Evolutionary conservation across 1,140 invertebrate genomes (phyloP), one percentile per base, ranked within the genome.

Genomic region (Rhyacophila brunnea): DNA sequence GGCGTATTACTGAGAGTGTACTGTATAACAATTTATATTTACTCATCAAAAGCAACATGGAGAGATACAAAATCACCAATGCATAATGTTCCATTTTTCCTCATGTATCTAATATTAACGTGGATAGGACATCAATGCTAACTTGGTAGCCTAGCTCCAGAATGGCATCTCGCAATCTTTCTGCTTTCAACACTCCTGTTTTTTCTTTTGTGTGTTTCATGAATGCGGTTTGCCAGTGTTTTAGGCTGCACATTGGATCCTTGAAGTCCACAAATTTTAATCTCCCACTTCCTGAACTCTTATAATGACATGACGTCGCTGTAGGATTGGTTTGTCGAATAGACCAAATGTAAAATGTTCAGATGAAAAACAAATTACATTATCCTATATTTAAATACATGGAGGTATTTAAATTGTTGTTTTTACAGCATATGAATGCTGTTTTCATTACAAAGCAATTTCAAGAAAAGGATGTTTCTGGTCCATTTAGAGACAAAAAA

Each of bases 11-110:
- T n/a, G n/a, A n/a, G n/a, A n/a, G n/a, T n/a, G n/a, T n/a, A n/a
- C n/a, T n/a, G 6, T 43, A 43, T 10, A 6, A 43, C 6, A 14
- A 10, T 10, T 10, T 6, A 43, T 6, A 10, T 10, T 43, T 10
- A 73, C 81, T 87, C 83, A 92, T 91, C 87, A 71, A 95, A 95
- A 23, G 92, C 90, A 52, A 92, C 85, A 56, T 89, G 92, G 23
- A 96, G 78, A 70, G 89, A 91, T 0, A 95, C 92, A 71, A 94
- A 96, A 73, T 96, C 93, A 13, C 93, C 93, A 70, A 96, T 93
- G 66, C 93, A 78, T n/a, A 96, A 77, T 35, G 92, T 95, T 43
- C 92, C 92, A 72, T 96, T 93, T 74, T 95, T 95, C 55, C 92
- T 84, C 89, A 95, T 95, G 67, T 94, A 95, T 58, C 91, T 81